phyloP scores from a whole-genome alignment of 1,140 invertebrate genomes.

The Drosophila nebulosa region DNA sequence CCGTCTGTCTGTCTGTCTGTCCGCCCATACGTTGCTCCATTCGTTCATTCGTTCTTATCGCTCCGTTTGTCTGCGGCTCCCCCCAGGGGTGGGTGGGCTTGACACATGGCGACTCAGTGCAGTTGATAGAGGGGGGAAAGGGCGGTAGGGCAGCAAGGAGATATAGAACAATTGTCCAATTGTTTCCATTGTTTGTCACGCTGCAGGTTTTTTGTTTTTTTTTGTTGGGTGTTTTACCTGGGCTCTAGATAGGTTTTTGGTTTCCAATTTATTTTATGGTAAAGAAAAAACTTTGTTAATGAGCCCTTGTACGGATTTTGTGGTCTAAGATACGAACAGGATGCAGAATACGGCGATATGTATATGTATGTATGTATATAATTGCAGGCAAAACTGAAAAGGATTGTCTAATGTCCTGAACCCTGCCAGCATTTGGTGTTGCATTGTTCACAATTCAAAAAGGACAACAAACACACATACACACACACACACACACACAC shows the following conservation, averaged over 20 bases:
- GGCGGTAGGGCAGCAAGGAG: background rate
- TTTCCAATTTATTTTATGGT: conserved; percentile 63
- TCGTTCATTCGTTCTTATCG: conserved; percentile 4
- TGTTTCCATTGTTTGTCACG: conserved; percentile 62
- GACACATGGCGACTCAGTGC: conserved; percentile 38
- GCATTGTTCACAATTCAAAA: conserved; percentile 12
- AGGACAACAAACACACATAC: conserved; percentile 7
- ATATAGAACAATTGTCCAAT: conserved; percentile 31
- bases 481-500: conserved; percentile 23
- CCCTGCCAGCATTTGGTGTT: background rate
- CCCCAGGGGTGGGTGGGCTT: conserved; percentile 6
- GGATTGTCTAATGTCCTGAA: background rate
- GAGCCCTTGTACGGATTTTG: conserved; percentile 47
- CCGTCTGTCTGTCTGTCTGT: conserved; percentile 14
- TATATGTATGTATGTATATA: too few species aligned
- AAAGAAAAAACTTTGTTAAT: conserved; percentile 50
- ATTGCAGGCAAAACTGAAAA: conserved; percentile 1
- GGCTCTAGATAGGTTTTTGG: background rate
- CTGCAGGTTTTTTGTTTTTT: conserved; percentile 59
- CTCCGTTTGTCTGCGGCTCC: conserved; percentile 14
- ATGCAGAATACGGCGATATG: too few species aligned
- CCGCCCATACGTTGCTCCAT: background rate
- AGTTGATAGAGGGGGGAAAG: too few species aligned
- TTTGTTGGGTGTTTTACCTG: conserved; percentile 26
- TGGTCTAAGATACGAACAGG: conserved; percentile 9